Conservation (phyloP, 92 coral and sea anemone species). For the Diadumene lineata region DNA sequence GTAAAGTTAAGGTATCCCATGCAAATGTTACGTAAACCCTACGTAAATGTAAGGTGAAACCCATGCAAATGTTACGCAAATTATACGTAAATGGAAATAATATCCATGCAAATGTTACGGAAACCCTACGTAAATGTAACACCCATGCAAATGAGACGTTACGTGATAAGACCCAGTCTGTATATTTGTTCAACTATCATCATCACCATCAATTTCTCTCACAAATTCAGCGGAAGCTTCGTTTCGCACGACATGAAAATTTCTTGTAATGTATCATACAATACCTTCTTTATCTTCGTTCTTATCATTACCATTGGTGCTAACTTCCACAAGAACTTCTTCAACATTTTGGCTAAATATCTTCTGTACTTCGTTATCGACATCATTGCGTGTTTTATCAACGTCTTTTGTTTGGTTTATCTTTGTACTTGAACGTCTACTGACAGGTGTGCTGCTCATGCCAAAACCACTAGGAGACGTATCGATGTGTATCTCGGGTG, state of each 20-base stretch:
- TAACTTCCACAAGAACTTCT: slow-evolving; percentile 68
- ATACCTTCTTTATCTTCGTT: slow-evolving; percentile 7
- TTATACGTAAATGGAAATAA: not conserved
- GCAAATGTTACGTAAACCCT: slow-evolving; percentile 6
- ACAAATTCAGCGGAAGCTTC: no score
- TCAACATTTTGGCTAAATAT: slow-evolving; percentile 53
- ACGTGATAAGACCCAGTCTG: no score
- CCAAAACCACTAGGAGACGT: slow-evolving; percentile 23
- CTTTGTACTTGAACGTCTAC: not conserved
- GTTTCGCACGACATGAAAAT: no score
- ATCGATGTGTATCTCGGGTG: slow-evolving; percentile 48
- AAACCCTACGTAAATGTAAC: not conserved
- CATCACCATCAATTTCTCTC: no score
- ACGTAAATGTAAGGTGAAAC: not conserved
- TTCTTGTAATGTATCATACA: no score
- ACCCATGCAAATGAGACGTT: not conserved
- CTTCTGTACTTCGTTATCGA: slow-evolving; percentile 60
- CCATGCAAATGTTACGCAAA: slow-evolving; percentile 1
- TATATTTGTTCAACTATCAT: no score
- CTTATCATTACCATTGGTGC: slow-evolving; percentile 24
- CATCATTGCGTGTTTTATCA: not conserved
- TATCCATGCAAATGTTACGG: not conserved
- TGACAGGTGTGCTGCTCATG: slow-evolving; percentile 6
- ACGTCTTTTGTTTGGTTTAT: not conserved
- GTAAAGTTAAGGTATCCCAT: not conserved